Base-by-base conservation (phyloP, 2,113 vertebrate species). In the Dolichotis patagonum region DNA sequence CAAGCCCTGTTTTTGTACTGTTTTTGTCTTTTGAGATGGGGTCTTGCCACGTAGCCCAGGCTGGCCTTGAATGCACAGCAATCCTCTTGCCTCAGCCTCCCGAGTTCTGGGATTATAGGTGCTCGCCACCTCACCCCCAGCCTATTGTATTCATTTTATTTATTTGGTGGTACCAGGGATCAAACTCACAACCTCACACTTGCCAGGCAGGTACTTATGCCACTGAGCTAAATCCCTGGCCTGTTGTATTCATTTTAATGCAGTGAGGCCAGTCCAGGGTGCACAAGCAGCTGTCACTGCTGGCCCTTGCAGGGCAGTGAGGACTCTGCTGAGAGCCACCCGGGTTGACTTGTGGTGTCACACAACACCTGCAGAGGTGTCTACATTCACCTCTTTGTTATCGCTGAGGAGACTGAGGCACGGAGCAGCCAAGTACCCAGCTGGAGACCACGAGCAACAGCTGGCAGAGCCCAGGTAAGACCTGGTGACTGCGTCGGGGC, bases 251-350 rank as follows among this genome's bases (percentile, higher is more conserved):
- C 38, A 94, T 75, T 88, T 54, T 84, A 80, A 60, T 43, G 65
- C 71, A 3, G n/a, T 20, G 71, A 81, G 71, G 67, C 67, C 92
- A 56, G 73, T 54, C 58, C 0, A 1, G 9, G 62, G 11, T n/a
- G 8, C 3, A 28, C 22, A 0, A 69, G 46, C 24, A 32, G 56
- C 35, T 71, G 6, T 52, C 5, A 43, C 3, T 78, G 41, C 65
- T 7, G 0, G 58, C 9, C 9, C 56, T 10, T 7, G 16, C 78
- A 0, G 1, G 12, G 24, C 41, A 7, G 1, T 26, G 77, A 75
- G 88, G 22, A 75, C 26, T 17, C 7, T 17, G 13, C 75, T 71
- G 2, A 41, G 41, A 32, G 41, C 16, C 46, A 8, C 30, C 41
- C 4, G 9, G 2, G 0, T 4, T 24, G 30, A 35, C 54, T 67